A percentile compares a stretch with the other conserved stretches of the same genome.
These are phyloP conservation scores for Portevinia maculata DNA, from an alignment of 2,888 invertebrate genomes.

Conservation along the genomic window DNA sequence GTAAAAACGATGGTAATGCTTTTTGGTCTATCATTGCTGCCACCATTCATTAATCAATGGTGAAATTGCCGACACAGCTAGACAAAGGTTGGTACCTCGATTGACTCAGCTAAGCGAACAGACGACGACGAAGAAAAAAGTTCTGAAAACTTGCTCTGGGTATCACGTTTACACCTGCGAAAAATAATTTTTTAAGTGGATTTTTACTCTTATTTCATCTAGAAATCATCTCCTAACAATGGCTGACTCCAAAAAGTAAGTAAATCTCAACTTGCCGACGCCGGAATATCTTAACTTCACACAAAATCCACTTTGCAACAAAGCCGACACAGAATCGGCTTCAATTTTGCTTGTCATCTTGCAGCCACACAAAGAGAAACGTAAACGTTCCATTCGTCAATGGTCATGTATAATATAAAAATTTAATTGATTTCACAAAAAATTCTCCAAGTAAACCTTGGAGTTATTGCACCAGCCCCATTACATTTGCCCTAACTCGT, in stretches of 20 bases:
- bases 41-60: constrained; percentile 24
- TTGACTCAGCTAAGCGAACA: constrained; percentile 69
- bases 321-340: constrained; percentile 75
- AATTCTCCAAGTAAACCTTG: too few relatives aligned
- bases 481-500: constrained; percentile 9
- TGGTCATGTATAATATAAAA: constrained; percentile 19
- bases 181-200: constrained; percentile 65
- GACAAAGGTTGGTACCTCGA: constrained; percentile 55
- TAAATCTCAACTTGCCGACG: constrained; percentile 55
- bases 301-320: constrained; percentile 58
- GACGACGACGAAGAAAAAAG: constrained; percentile 60
- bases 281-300: constrained; percentile 22
- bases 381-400: constrained; percentile 15
- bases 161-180: constrained; percentile 59
- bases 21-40: not conserved
- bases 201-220: constrained; percentile 38
- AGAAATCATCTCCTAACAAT: constrained; percentile 75
- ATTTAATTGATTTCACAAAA: constrained; percentile 20
- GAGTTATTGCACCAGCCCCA: constrained; percentile 15
- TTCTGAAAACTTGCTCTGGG: constrained; percentile 61
- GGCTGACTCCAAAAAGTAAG: constrained; percentile 83
- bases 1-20: constrained; percentile 46
- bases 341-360: constrained; percentile 76
- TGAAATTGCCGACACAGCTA: constrained; percentile 58
- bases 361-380: constrained; percentile 57